Percentiles rank a stretch among this genome's conserved stretches.
Evolutionary conservation across 2,888 invertebrate species (phyloP).

Genomic region (Ectemnius continuus): DNA sequence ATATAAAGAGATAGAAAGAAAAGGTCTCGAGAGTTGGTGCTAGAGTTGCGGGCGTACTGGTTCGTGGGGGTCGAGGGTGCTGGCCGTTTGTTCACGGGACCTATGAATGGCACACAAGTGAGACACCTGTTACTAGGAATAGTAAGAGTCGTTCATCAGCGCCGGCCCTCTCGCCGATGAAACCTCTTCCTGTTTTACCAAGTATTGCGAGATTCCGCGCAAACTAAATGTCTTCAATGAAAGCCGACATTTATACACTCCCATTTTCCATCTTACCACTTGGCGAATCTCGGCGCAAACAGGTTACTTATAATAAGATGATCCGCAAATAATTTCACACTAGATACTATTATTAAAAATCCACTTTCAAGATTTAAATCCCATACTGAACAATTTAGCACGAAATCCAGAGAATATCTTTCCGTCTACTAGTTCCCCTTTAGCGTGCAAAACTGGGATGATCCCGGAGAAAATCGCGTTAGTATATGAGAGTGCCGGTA

Average conservation of each 20-base stretch:
- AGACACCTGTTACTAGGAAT: conserved; percentile 58
- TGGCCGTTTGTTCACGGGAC: conserved; percentile 48
- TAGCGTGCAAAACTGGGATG: not conserved
- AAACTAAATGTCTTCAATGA: too few species aligned
- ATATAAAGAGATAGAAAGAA: not conserved
- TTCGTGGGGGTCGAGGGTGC: conserved; percentile 30
- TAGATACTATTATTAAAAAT: too few species aligned
- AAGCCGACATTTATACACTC: too few species aligned
- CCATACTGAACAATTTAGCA: too few species aligned
- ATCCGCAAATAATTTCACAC: too few species aligned
- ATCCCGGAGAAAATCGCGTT: not conserved
- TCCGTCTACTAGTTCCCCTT: too few species aligned
- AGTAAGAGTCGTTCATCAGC: conserved; percentile 19
- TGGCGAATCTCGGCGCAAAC: too few species aligned
- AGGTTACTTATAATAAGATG: too few species aligned
- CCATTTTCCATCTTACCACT: too few species aligned
- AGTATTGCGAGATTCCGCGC: not conserved
- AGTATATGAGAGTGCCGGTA: not conserved
- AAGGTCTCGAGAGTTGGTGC: conserved; percentile 6
- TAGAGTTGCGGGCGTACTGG: conserved; percentile 7
- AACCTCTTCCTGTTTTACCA: conserved; percentile 1
- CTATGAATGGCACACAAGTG: conserved; percentile 35
- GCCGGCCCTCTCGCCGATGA: conserved; percentile 30
- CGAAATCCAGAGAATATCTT: too few species aligned
- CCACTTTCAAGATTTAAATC: too few species aligned